These are phyloP conservation scores for Enoplolaimus lenunculus DNA, from an alignment of 2,888 invertebrate genomes.

Conservation along the genomic window DNA sequence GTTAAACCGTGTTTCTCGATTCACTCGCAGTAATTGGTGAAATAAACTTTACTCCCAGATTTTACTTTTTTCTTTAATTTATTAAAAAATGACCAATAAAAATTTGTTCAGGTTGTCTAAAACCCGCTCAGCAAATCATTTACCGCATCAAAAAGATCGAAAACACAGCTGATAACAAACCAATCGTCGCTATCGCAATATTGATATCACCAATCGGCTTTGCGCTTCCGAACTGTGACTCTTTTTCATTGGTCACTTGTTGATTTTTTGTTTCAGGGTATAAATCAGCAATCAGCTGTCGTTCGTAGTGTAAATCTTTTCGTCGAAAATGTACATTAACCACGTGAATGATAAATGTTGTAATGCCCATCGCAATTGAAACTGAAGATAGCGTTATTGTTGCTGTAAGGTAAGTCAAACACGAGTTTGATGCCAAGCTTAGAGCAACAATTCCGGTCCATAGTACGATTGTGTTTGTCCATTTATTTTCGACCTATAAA, in stretches of 20 bases:
- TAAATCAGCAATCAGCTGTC: neutral
- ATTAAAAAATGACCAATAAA: too few species aligned
- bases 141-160: too few species aligned
- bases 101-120: too few species aligned
- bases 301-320: neutral
- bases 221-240: neutral
- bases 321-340: constrained; percentile 18
- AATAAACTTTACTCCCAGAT: too few species aligned
- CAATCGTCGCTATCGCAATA: neutral
- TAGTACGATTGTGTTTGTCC: constrained; percentile 18
- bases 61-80: too few species aligned
- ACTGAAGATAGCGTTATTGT: neutral
- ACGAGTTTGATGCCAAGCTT: neutral
- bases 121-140: too few species aligned
- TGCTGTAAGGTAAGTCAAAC: neutral
- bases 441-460: constrained; percentile 17
- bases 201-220: neutral
- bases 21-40: too few species aligned
- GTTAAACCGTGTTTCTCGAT: too few species aligned
- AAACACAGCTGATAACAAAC: too few species aligned
- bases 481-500: constrained; percentile 20
- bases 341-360: constrained; percentile 13
- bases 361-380: neutral
- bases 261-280: too few species aligned
- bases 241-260: too few species aligned